These are phyloP conservation scores for Agrochola lota DNA, from an alignment of 2,888 invertebrate species.

Conservation along the genomic window DNA sequence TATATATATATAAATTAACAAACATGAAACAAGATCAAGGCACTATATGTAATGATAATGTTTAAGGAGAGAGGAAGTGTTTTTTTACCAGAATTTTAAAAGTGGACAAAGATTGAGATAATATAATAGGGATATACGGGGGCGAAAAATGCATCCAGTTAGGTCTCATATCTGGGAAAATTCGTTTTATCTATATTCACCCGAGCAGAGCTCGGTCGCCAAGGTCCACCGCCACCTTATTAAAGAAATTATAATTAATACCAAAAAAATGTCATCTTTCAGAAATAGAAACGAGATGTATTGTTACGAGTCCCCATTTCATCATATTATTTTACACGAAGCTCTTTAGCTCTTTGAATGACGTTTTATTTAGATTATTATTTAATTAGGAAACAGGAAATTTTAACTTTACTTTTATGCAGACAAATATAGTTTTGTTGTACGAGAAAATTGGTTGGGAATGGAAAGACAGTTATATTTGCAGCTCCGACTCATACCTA, in stretches of 20 bases:
- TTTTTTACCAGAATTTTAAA: too few species aligned
- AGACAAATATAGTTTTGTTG: not conserved
- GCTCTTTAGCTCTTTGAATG: not conserved
- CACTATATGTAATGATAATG: too few species aligned
- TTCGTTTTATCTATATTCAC: too few species aligned
- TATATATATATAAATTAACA: too few species aligned
- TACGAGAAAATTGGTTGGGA: not conserved
- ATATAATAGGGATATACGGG: too few species aligned
- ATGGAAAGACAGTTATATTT: not conserved
- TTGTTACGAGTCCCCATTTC: not conserved
- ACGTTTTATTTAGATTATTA: not conserved
- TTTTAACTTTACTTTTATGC: not conserved
- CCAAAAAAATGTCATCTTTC: not conserved
- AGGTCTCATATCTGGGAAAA: too few species aligned
- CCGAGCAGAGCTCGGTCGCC: too few species aligned
- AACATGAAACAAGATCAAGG: too few species aligned
- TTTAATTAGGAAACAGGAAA: not conserved
- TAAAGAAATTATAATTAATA: not conserved
- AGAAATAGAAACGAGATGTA: not conserved
- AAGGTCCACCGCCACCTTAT: not conserved
- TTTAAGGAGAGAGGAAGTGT: too few species aligned
- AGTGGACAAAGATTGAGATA: too few species aligned
- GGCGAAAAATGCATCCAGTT: too few species aligned
- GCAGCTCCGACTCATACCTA: not conserved
- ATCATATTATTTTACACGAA: not conserved